These are phyloP conservation scores for Spheniscus mendiculus DNA, from an alignment of 2,113 vertebrate genomes.

Conservation along the genomic window DNA sequence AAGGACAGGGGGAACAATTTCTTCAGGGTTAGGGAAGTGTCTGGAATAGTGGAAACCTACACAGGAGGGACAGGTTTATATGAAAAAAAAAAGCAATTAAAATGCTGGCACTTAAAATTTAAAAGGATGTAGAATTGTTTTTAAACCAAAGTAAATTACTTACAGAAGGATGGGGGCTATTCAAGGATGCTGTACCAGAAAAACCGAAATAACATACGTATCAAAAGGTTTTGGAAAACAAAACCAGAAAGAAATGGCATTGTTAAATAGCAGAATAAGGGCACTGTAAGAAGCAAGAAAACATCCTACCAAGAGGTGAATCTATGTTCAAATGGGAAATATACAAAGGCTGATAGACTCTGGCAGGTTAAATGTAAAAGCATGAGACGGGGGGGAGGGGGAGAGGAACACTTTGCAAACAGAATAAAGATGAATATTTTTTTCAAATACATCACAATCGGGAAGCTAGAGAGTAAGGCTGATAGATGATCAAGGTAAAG, in stretches of 20 bases:
- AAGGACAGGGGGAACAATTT: neutral
- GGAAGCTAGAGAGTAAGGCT: neutral
- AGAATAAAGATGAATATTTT: neutral
- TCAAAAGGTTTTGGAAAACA: neutral
- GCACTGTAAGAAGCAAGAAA: neutral
- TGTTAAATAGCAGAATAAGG: neutral
- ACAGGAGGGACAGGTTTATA: neutral
- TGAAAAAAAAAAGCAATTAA: neutral
- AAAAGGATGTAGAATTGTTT: neutral
- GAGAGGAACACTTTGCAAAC: neutral
- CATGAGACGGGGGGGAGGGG: neutral
- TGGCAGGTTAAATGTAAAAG: neutral
- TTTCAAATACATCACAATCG: neutral
- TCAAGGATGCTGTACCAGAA: neutral
- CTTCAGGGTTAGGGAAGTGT: neutral
- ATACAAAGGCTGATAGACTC: neutral
- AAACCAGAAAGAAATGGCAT: neutral
- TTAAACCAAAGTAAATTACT: neutral
- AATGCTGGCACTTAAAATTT: neutral
- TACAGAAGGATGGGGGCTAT: neutral
- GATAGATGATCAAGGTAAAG: neutral
- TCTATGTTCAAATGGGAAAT: neutral
- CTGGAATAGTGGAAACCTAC: neutral
- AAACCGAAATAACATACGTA: neutral
- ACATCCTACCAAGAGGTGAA: neutral